Conservation (phyloP, 2,797 vertebrate species). For the Platyrinchus mystaceus region DNA sequence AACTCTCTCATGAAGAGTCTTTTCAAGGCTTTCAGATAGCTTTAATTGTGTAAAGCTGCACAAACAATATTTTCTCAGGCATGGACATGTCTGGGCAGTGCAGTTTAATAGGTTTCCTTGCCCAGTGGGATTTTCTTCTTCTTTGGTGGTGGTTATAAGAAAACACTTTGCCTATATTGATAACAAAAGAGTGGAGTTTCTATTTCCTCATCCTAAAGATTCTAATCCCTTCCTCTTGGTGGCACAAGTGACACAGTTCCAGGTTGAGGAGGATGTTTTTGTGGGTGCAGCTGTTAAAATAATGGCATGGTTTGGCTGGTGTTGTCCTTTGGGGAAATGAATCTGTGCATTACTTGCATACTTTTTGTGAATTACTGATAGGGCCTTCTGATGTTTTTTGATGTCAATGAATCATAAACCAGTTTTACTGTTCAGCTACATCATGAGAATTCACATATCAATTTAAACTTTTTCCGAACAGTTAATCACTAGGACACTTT, state of each 20-base stretch:
- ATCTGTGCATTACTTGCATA: not conserved
- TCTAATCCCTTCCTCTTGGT: not conserved
- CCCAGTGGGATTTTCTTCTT: not conserved
- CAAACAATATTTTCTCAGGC: slow-evolving; percentile 32
- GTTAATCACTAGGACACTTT: not conserved
- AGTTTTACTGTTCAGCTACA: not conserved
- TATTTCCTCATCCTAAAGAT: not conserved
- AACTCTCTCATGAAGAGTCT: not conserved
- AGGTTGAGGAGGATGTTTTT: not conserved
- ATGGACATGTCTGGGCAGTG: not conserved
- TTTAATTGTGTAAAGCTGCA: not conserved
- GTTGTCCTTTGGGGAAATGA: not conserved
- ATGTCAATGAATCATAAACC: not conserved
- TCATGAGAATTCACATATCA: not conserved
- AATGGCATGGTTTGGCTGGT: not conserved
- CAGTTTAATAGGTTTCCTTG: not conserved
- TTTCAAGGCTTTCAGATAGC: not conserved
- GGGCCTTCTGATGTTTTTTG: not conserved
- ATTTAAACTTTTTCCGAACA: not conserved
- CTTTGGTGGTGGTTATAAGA: not conserved
- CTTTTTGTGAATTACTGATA: not conserved
- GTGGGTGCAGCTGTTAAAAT: not conserved
- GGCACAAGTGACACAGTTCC: not conserved
- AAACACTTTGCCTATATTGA: not conserved
- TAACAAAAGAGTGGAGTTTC: not conserved